Percentiles rank a stretch among this genome's conserved stretches.
phyloP scores from a whole-genome alignment of 2,113 vertebrate species.

The Drymodes brunneopygia region DNA sequence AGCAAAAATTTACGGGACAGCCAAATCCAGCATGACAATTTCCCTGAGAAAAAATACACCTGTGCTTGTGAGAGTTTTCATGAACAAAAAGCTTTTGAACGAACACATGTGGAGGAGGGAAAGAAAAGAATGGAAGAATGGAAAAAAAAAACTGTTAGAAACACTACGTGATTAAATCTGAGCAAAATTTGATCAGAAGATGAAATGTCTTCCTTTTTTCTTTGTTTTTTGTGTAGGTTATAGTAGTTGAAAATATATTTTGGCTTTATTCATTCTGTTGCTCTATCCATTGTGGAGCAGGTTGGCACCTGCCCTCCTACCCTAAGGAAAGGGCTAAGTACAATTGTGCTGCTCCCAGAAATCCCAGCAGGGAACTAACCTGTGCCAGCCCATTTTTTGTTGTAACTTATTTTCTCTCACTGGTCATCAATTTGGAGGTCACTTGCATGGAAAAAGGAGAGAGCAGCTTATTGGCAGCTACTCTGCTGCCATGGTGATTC shows the following conservation, averaged over 20 bases:
- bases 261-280: neutral
- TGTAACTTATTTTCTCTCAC: conserved; percentile 38
- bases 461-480: neutral
- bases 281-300: neutral
- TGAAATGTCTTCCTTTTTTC: neutral
- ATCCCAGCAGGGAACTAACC: neutral
- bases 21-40: neutral
- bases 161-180: neutral
- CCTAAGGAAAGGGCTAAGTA: neutral
- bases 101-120: neutral
- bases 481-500: conserved; percentile 23
- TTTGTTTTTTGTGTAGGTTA: neutral
- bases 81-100: neutral
- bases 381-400: neutral
- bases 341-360: neutral
- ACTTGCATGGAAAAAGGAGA: neutral
- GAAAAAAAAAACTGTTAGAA: neutral
- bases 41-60: neutral
- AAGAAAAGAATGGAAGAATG: neutral
- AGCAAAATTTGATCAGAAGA: neutral
- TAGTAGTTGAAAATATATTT: neutral
- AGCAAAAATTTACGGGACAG: neutral
- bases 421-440: conserved; percentile 35
- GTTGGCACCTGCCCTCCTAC: neutral
- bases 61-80: neutral